These are phyloP conservation scores for Oophaga sylvatica DNA, from an alignment of 2,797 vertebrate genomes.

Conservation along the genomic window DNA sequence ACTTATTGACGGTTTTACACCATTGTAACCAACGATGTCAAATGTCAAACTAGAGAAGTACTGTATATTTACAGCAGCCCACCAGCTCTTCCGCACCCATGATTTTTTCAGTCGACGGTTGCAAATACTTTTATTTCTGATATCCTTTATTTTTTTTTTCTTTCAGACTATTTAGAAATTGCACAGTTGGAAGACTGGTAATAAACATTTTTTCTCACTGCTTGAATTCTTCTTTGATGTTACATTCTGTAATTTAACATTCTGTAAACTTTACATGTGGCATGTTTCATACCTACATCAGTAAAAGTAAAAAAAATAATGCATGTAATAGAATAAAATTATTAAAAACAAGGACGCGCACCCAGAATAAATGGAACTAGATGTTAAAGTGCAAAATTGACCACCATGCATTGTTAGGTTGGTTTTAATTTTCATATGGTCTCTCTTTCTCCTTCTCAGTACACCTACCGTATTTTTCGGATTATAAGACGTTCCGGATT, in stretches of 20 bases:
- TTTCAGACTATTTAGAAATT: not conserved
- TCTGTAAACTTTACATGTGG: not conserved
- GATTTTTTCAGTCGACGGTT: not conserved
- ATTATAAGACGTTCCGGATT: too few species aligned
- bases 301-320: too few species aligned
- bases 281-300: not conserved
- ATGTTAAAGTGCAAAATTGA: too few species aligned
- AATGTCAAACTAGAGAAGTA: not conserved
- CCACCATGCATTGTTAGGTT: too few species aligned
- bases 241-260: not conserved
- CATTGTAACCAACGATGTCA: not conserved
- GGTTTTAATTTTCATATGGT: too few species aligned
- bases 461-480: too few species aligned
- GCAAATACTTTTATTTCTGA: not conserved
- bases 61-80: not conserved
- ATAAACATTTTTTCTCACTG: not conserved
- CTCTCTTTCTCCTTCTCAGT: too few species aligned
- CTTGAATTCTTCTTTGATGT: not conserved
- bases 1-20: not conserved
- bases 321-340: not conserved
- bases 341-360: not conserved
- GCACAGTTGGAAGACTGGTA: not conserved
- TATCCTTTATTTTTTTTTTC: not conserved
- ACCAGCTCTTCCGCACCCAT: not conserved
- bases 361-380: too few species aligned